Evolutionary conservation across 1,140 invertebrate genomes (phyloP).

Genomic region (Fopius arisanus): DNA sequence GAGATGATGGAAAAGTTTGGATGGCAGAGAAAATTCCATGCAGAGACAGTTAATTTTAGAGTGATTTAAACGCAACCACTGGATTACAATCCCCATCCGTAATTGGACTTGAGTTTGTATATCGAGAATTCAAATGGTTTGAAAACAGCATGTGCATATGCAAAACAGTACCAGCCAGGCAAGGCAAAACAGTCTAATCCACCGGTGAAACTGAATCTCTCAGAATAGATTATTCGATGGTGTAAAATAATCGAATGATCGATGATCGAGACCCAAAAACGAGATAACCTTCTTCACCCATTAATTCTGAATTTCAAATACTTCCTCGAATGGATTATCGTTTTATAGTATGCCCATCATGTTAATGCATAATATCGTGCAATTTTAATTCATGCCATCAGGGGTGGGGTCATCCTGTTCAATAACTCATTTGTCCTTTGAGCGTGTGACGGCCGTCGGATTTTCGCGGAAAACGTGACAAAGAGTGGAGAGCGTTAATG

Average conservation of each 20-base stretch:
- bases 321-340: neutral
- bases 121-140: too few relatives aligned
- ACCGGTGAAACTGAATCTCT: too few relatives aligned
- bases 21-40: too few relatives aligned
- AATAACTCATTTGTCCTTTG: slow-evolving; percentile 1
- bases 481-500: slow-evolving; percentile 2
- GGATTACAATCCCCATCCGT: too few relatives aligned
- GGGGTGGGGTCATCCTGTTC: neutral
- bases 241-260: neutral
- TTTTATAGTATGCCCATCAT: neutral
- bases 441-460: neutral
- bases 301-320: neutral
- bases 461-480: neutral
- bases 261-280: neutral
- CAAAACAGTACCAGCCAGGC: too few relatives aligned
- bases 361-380: neutral
- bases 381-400: neutral
- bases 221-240: too few relatives aligned
- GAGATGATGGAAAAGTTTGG: too few relatives aligned
- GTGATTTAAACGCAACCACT: too few relatives aligned
- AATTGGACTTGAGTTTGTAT: too few relatives aligned
- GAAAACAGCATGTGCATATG: too few relatives aligned
- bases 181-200: too few relatives aligned
- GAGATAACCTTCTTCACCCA: neutral
- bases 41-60: too few relatives aligned